Percentiles rank a stretch among this genome's conserved stretches.
phyloP scores from a whole-genome alignment of 2,797 vertebrate genomes.

The Sebastes melanostomus region DNA sequence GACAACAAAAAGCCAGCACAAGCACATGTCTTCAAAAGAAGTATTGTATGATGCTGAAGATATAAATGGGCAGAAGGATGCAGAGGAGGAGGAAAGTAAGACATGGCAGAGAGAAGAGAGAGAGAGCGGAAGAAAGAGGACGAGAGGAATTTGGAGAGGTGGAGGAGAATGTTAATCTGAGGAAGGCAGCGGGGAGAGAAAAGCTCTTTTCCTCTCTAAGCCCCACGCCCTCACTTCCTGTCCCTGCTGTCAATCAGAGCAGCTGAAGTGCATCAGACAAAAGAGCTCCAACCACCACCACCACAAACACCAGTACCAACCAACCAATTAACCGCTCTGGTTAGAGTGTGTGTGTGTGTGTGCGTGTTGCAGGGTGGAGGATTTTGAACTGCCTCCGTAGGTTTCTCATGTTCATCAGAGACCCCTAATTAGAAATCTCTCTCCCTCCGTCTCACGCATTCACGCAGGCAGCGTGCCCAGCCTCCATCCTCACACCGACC shows the following conservation, averaged over 20 bases:
- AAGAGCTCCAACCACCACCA: constrained; percentile 33
- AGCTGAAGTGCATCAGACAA: constrained; percentile 72
- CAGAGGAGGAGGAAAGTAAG: constrained; percentile 26
- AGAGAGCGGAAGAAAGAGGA: constrained; percentile 33
- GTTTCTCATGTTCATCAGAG: constrained; percentile 67
- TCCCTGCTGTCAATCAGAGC: constrained; percentile 71
- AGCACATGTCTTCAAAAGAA: constrained; percentile 30
- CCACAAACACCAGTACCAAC: constrained; percentile 37
- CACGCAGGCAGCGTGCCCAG: constrained; percentile 56
- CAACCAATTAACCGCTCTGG: constrained; percentile 49
- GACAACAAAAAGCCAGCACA: constrained; percentile 24
- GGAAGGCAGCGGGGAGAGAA: constrained; percentile 66
- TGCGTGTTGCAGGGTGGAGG: constrained; percentile 17
- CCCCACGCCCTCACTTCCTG: constrained; percentile 74
- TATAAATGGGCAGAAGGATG: constrained; percentile 49
- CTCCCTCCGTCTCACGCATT: constrained; percentile 41
- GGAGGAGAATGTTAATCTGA: constrained; percentile 79
- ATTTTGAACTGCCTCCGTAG: constrained; percentile 48
- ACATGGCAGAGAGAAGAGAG: constrained; percentile 10
- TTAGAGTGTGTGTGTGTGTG: constrained; percentile 15
- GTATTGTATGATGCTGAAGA: constrained; percentile 30
- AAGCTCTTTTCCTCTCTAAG: constrained; percentile 70
- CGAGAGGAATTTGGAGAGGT: constrained; percentile 60
- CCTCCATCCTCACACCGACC: constrained; percentile 62
- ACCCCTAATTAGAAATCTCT: constrained; percentile 69